Percentiles rank a stretch among this genome's conserved stretches.
These are phyloP conservation scores for Periphyllus acericola DNA, from an alignment of 2,888 invertebrate genomes.

Conservation along the genomic window DNA sequence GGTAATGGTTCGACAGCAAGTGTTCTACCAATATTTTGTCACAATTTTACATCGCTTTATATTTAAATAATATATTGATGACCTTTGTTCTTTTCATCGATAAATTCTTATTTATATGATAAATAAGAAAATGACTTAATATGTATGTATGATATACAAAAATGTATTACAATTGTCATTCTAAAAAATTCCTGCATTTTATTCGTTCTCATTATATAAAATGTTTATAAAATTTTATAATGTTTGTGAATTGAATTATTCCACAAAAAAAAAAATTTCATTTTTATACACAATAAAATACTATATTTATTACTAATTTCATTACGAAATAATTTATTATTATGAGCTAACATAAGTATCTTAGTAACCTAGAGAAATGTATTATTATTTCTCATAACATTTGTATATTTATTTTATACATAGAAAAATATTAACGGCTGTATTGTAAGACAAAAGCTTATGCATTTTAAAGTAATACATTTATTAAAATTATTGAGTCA, in stretches of 20 bases:
- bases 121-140: constrained; percentile 27
- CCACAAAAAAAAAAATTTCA: constrained; percentile 30
- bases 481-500: neutral
- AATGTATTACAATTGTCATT: constrained; percentile 42
- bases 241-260: constrained; percentile 59
- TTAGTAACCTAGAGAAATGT: constrained; percentile 17
- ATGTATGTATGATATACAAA: neutral
- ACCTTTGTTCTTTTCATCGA: constrained; percentile 40
- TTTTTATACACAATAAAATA: constrained; percentile 53
- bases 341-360: neutral
- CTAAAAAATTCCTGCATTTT: constrained; percentile 38
- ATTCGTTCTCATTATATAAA: constrained; percentile 42
- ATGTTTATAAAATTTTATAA: constrained; percentile 50
- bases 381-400: constrained; percentile 14
- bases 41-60: constrained; percentile 54
- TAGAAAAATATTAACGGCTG: neutral
- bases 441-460: neutral
- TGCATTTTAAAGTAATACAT: neutral
- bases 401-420: neutral
- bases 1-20: constrained; percentile 69
- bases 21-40: constrained; percentile 11
- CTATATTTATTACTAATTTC: constrained; percentile 38
- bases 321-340: constrained; percentile 20
- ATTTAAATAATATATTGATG: constrained; percentile 51
- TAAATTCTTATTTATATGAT: constrained; percentile 33